Base-by-base conservation (phyloP, 2,888 invertebrate genomes). In the Archips xylosteana region DNA sequence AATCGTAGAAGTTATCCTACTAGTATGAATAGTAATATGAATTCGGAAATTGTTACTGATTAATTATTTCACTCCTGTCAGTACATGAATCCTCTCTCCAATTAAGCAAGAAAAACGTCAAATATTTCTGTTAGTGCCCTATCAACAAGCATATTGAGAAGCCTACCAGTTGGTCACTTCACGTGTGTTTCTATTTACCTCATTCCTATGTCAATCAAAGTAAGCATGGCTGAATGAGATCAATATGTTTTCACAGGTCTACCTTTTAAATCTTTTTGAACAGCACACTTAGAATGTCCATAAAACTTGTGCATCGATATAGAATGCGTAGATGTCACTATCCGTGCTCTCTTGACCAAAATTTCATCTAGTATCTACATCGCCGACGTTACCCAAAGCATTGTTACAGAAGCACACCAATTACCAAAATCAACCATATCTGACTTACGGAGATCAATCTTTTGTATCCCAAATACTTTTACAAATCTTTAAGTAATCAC, bases 381-480 rank as follows among this genome's bases (percentile, higher is more conserved):
- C 51, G 71, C 32, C 65, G 73, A 69, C 68, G 64, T 68, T 68
- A 68, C 59, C 63, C 15, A 13, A 45, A 49, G 57, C 60, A 64
- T 67, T 65, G 49, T 57, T 42, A 68, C 76, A 70, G 76, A 71
- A 77, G 73, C 76, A 57, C 45, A 64, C 79, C 79, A 79, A 81
- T 86, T 83, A 83, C 81, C 77, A 79, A 80, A 83, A 81, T 79
- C 79, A 79, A 78, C 82, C 81, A 79, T 77, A 81, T 79, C 81
- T 78, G 75, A 76, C 74, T 73, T 23, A 49, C 57, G 32, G 12
- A 75, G 75, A 75, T 75, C 79, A 79, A 82, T 81, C 78, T 82
- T 82, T 84, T 82, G 82, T 79, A 81, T 84, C 67, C 65, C 80
- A 82, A 79, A 76, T 69, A 73, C 49, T 74, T 70, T 9, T 76